Base-by-base conservation (phyloP, 1,140 invertebrate species). In the Dolichoris vasculosae region DNA sequence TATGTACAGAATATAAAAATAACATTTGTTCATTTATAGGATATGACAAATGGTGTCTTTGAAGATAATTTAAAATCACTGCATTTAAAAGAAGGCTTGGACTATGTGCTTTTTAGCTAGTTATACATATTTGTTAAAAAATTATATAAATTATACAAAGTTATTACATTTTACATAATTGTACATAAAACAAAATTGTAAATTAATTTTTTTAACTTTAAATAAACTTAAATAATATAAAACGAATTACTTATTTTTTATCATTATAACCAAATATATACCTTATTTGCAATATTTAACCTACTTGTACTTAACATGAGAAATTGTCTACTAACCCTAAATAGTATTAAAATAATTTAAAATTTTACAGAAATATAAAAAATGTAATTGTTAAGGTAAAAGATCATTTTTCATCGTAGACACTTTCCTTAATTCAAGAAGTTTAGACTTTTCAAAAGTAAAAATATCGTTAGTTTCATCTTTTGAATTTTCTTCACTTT, bases 101-200 rank as follows among this genome's bases (percentile, higher is more conserved):
- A 95, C 91, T 95, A 94, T 92, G 89, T 95, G 87, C 90, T 94
- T 89, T 95, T 95, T 90, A 94, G 92, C 87, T 95, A 90, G 93
- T 64, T 77, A 32, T 55, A 38, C 4, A 35, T 69, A 11, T 7
- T 43, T 20, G 8, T 40, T 79, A 64, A 59, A 79, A 69, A 55
- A 40, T n/a, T n/a, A n/a, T 38, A 73, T 63, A 84, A 79, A 79
- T 79, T 84, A 79, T 79, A 79, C 71, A 80, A 80, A 80, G 15
- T 79, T 51, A 40, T 69, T 51, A 64, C 40, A 73, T n/a, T 73
- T 82, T 32, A 83, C 13, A 78, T 69, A 26, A 38, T 69, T 30
- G n/a, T 76, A 83, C n/a, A 59, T 79, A 63, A 82, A 23, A 30
- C 32, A 59, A 59, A 82, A 26, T 73, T 82, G 32, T 40, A 59